Percentiles rank a stretch among this genome's conserved stretches.
Conservation (phyloP, 2,888 invertebrate genomes). For the Anorthoa munda region DNA sequence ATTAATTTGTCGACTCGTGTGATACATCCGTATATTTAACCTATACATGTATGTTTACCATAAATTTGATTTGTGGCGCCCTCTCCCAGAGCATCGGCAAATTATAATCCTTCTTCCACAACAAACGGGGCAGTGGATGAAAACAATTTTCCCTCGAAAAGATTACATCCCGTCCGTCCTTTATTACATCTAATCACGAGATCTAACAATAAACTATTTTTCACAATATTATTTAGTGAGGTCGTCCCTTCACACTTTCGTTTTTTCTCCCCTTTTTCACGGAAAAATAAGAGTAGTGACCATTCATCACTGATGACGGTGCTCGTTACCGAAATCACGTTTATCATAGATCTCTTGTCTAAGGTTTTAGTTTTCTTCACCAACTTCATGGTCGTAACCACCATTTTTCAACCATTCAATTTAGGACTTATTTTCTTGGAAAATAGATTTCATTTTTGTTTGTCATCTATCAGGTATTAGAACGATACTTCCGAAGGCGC, state of each 20-base stretch:
- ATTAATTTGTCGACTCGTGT: conserved; percentile 47
- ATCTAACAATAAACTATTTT: conserved; percentile 89
- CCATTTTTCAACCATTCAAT: conserved; percentile 50
- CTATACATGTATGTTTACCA: conserved; percentile 60
- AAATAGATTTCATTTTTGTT: conserved; percentile 70
- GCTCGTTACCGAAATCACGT: conserved; percentile 90
- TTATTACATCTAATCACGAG: conserved; percentile 89
- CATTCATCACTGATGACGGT: conserved; percentile 84
- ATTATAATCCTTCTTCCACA: conserved; percentile 82
- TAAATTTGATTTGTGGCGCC: conserved; percentile 64
- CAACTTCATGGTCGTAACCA: conserved; percentile 68
- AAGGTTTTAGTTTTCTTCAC: conserved; percentile 82
- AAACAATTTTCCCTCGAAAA: conserved; percentile 85
- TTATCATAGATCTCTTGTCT: conserved; percentile 90
- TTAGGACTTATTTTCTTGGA: conserved; percentile 65
- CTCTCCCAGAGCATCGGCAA: conserved; percentile 65
- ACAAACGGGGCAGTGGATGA: conserved; percentile 80
- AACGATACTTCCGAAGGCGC: conserved; percentile 77
- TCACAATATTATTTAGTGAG: conserved; percentile 87
- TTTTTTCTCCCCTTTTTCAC: conserved; percentile 81
- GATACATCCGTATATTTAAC: conserved; percentile 34
- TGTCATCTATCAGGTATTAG: conserved; percentile 66
- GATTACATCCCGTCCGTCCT: conserved; percentile 76
- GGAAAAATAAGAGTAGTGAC: conserved; percentile 85
- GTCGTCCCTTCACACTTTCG: conserved; percentile 81